A percentile compares a stretch with the other conserved stretches of the same genome.
Conservation (phyloP, 2,113 vertebrate genomes). For the Calyptommatus sinebrachiatus region DNA sequence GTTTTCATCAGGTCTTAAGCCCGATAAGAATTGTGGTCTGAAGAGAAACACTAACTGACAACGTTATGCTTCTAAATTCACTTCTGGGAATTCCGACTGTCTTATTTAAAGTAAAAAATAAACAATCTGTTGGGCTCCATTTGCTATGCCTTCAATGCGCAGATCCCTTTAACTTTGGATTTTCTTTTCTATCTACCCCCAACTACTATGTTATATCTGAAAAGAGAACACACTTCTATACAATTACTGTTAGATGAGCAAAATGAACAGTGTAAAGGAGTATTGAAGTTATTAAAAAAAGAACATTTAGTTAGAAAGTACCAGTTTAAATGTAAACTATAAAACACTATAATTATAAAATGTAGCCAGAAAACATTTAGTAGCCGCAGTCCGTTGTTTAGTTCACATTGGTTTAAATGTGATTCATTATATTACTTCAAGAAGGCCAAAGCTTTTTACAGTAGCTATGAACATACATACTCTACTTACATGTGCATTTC, state of each 20-base stretch:
- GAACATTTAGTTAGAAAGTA: slow-evolving; percentile 74
- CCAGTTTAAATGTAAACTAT: slow-evolving; percentile 80
- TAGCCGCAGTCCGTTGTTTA: slow-evolving; percentile 66
- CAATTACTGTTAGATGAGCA: slow-evolving; percentile 51
- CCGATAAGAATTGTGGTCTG: not conserved
- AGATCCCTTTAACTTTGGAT: slow-evolving; percentile 47
- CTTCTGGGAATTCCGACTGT: slow-evolving; percentile 38
- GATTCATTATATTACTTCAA: slow-evolving; percentile 65
- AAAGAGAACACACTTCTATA: slow-evolving; percentile 58
- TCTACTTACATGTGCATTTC: slow-evolving; percentile 63
- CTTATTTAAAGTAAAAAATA: slow-evolving; percentile 43
- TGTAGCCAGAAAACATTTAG: slow-evolving; percentile 71
- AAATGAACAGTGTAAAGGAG: slow-evolving; percentile 48
- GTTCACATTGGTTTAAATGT: slow-evolving; percentile 66
- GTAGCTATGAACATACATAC: slow-evolving; percentile 68
- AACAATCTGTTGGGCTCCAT: slow-evolving; percentile 38
- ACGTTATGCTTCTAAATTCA: slow-evolving; percentile 42
- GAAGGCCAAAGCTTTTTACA: slow-evolving; percentile 71
- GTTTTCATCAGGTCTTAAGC: not conserved
- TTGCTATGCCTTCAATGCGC: slow-evolving; percentile 38
- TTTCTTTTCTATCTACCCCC: slow-evolving; percentile 55
- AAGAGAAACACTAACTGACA: slow-evolving; percentile 33
- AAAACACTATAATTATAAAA: slow-evolving; percentile 75
- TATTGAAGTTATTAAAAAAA: slow-evolving; percentile 67
- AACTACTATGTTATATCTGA: slow-evolving; percentile 61